These are phyloP conservation scores for Tipula lateralis DNA, from an alignment of 2,888 invertebrate species.

Conservation along the genomic window DNA sequence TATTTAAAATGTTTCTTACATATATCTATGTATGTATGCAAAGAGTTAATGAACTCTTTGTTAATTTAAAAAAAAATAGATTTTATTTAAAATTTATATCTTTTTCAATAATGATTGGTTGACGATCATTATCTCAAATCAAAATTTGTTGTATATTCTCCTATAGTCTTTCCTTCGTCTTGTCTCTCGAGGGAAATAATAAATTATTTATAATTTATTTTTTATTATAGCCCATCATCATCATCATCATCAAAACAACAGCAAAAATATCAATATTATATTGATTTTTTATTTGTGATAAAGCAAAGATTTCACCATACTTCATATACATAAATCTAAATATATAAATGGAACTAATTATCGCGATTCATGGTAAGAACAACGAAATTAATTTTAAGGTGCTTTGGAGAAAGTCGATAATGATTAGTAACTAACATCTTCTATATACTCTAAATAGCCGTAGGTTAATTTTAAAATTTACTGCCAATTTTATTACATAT, in stretches of 20 bases:
- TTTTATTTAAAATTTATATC: neutral
- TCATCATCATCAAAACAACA: neutral
- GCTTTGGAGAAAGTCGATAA: neutral
- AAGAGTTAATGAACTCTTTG: neutral
- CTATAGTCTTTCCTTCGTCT: neutral
- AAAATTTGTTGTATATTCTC: neutral
- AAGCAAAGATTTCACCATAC: neutral
- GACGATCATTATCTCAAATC: conserved; percentile 19
- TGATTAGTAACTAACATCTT: neutral
- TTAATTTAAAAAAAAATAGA: neutral
- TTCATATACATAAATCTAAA: neutral
- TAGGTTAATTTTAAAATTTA: neutral
- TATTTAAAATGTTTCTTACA: neutral
- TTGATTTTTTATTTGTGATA: neutral
- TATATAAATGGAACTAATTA: neutral
- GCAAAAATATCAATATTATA: neutral
- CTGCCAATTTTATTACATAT: neutral
- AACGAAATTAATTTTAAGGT: neutral
- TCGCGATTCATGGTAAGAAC: neutral
- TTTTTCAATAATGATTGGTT: neutral
- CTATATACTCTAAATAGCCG: no score
- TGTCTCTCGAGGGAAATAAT: neutral
- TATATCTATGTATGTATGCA: no score
- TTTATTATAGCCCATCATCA: neutral
- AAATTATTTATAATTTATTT: neutral